Evolutionary conservation across 2,888 invertebrate species (phyloP).

Genomic region (Marasmarcha lunaedactyla): DNA sequence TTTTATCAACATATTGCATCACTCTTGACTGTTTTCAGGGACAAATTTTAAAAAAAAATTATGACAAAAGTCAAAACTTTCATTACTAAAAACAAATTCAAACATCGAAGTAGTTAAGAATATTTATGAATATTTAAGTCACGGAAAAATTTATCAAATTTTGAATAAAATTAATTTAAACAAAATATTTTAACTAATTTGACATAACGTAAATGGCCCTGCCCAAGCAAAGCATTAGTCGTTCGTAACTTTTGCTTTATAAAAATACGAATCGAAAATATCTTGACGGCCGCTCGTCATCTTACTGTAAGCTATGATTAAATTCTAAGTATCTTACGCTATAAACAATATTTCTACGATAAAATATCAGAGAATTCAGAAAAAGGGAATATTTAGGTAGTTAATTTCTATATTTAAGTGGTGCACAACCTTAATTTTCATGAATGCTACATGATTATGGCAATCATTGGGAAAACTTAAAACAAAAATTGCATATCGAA

Average conservation of each 20-base stretch:
- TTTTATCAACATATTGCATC: constrained; percentile 2
- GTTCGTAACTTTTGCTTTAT: constrained; percentile 68
- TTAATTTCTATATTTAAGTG: constrained; percentile 61
- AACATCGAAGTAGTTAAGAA: no score
- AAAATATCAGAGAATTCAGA: constrained; percentile 70
- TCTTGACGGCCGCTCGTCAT: constrained; percentile 60
- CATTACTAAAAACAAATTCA: no score
- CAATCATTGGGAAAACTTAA: constrained; percentile 47
- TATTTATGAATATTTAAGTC: no score
- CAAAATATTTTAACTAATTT: no score
- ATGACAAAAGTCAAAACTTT: no score
- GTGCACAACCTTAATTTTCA: constrained; percentile 71
- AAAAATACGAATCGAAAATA: constrained; percentile 71
- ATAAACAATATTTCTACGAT: constrained; percentile 55
- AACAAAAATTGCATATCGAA: constrained; percentile 28
- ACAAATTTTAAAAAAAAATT: neutral
- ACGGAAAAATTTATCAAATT: no score
- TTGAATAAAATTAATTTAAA: no score
- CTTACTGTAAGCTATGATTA: constrained; percentile 61
- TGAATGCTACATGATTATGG: constrained; percentile 64
- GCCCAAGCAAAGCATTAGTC: constrained; percentile 62
- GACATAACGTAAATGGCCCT: constrained; percentile 40
- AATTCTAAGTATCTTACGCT: constrained; percentile 53
- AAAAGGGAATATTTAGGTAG: constrained; percentile 64
- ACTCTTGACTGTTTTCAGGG: neutral